phyloP scores from a whole-genome alignment of 2,797 vertebrate genomes.

The Pteronotus mesoamericanus region DNA sequence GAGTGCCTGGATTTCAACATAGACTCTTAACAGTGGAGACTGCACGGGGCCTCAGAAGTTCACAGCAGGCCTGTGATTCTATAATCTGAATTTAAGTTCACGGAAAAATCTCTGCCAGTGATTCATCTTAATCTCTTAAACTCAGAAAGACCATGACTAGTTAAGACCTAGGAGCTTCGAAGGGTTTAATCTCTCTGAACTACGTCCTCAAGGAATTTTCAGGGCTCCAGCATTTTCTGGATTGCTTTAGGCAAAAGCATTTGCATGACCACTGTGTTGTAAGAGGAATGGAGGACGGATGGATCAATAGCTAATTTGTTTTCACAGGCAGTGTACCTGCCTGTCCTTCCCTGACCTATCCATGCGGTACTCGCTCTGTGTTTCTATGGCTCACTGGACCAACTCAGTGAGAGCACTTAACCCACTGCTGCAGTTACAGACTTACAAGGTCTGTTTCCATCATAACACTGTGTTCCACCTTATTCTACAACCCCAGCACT shows the following conservation, averaged over 20 bases:
- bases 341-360: neutral
- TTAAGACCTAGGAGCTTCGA: neutral
- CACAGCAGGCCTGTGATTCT: neutral
- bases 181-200: neutral
- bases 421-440: neutral
- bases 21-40: neutral
- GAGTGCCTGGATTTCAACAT: neutral
- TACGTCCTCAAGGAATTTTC: neutral
- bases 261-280: neutral
- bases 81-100: neutral
- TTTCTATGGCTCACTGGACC: neutral
- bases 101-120: neutral
- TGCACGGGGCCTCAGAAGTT: neutral
- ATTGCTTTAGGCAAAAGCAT: neutral
- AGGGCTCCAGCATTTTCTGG: neutral
- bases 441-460: neutral
- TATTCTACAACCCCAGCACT: neutral
- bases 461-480: neutral
- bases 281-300: neutral
- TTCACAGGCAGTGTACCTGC: neutral
- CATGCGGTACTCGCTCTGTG: neutral
- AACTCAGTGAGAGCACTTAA: neutral
- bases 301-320: neutral
- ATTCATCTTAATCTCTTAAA: conserved; percentile 16
- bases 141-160: conserved; percentile 13